phyloP scores from a whole-genome alignment of 2,797 vertebrate genomes.

The Scarus forsteni region DNA sequence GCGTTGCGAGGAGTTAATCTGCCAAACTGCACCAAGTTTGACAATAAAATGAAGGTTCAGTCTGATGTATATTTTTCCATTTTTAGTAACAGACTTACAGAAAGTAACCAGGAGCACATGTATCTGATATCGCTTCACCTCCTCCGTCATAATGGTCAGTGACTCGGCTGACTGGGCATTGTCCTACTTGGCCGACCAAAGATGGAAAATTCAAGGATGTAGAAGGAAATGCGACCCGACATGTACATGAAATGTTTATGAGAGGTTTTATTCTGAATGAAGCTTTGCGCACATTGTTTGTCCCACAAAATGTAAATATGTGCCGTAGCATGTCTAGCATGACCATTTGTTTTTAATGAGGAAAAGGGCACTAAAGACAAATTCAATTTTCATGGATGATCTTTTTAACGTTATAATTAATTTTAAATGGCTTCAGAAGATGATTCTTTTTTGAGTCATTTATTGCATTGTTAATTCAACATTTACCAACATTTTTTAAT shows the following conservation, averaged over 20 bases:
- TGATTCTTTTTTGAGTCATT: too few species aligned
- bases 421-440: too few species aligned
- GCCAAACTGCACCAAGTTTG: background rate
- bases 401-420: too few species aligned
- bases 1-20: constrained; percentile 1
- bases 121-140: constrained; percentile 18
- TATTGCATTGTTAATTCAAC: too few species aligned
- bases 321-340: background rate
- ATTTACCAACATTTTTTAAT: too few species aligned
- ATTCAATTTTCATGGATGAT: too few species aligned
- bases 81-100: background rate
- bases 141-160: constrained; percentile 19
- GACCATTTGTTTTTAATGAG: too few species aligned
- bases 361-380: too few species aligned
- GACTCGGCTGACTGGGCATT: constrained; percentile 26
- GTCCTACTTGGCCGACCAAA: constrained; percentile 30
- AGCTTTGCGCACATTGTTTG: background rate
- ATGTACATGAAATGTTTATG: constrained; percentile 20
- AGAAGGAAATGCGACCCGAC: constrained; percentile 43
- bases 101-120: constrained; percentile 2
- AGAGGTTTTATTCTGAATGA: constrained; percentile 17
- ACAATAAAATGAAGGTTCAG: background rate
- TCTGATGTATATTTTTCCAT: background rate
- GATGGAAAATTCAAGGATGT: constrained; percentile 15
- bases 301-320: background rate